Base-by-base conservation (phyloP, 2,113 vertebrate species). In the Ictalurus furcatus region DNA sequence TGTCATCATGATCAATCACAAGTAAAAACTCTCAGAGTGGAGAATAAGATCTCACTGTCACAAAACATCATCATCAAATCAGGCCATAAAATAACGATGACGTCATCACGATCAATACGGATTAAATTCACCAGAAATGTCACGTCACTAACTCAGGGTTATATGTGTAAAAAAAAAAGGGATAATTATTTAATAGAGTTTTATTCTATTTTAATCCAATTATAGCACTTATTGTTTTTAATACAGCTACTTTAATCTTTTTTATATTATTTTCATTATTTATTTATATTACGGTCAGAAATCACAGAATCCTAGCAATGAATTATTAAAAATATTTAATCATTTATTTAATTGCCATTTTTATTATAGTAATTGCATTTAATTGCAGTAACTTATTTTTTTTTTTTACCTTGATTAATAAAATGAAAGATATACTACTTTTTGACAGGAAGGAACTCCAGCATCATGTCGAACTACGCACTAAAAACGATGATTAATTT, bases 1-100 rank as follows among this genome's bases (percentile, higher is more conserved):
- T 84, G 90, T 87, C 80, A 82, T 23, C 8, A 0, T 37, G 56
- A 82, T 82, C 54, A 34, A 37, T 82, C 59, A 59, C 4, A 30
- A 11, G 1, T 56, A 3, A 78, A 78, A 52, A 52, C 78, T 30
- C 12, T 30, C 48, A n/a, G 12, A 17, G 48, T 2, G 25, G 19
- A 74, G 73, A 78, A 9, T 4, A 5, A 48, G 25, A 12, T 48
- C 40, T 74, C 34, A 11, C 71, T 1, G 11, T 48, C 40, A 78
- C 74, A 48, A 28, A 74, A 6, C 74, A 44, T 13, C 71, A 74
- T 7, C 17, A 48, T 78, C 73, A 76, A 3, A 3, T 76, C 73
- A 37, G 17, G 1, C 5, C 40, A 44, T 23, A 23, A 78, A 9
- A 28, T 44, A 48, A 48, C 11, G 13, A 48, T 4, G 73, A 76